Evolutionary conservation across 2,888 invertebrate species (phyloP), one percentile per base, ranked within the genome.

Genomic region (Steinernema carpocapsae): DNA sequence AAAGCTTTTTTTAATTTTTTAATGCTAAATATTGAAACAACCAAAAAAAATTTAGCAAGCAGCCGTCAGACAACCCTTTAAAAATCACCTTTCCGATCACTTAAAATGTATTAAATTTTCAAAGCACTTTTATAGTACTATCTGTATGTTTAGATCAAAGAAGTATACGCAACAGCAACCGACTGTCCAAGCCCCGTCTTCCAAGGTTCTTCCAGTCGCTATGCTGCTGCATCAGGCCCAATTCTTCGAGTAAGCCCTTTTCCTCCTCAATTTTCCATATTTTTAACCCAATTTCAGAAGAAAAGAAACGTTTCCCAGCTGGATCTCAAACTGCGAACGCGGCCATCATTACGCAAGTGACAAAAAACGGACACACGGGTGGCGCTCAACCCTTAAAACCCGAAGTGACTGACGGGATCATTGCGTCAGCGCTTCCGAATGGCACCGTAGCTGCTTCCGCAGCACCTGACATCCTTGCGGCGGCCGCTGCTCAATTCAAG

Each of bases 181-280:
- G 64, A 64, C 64, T 64, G 12, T 32, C 64, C 17, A 64, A 64
- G 14, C 64, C 64, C 12, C 29, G 64, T 1, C 19, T 80, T 79
- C 81, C 76, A 22, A 80, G 79, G 46, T 72, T 80, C 64, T 73
- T 80, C 64, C 78, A 77, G 72, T 73, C 73, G 19, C 46, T 80
- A 19, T 80, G 81, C 72, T 80, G 80, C 72, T 80, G 80, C 48
- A 71, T 80, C 10, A 42, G 79, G 46, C 79, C 76, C 22, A 76
- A 37, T 73, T 73, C 56, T 64, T 64, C 64, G 64, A 64, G 64
- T 64, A 19, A 64, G 64, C 3, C 3, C 24, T 24, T 4, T 14
- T 56, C 3, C 37, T 37, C 37, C 37, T 3, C 3, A 37, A 3
- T 10, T 10, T 37, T 37, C 4, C 3, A 37, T 37, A 14, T 43